phyloP scores from a whole-genome alignment of 1,140 invertebrate species.

The Zaprionus davidi region DNA sequence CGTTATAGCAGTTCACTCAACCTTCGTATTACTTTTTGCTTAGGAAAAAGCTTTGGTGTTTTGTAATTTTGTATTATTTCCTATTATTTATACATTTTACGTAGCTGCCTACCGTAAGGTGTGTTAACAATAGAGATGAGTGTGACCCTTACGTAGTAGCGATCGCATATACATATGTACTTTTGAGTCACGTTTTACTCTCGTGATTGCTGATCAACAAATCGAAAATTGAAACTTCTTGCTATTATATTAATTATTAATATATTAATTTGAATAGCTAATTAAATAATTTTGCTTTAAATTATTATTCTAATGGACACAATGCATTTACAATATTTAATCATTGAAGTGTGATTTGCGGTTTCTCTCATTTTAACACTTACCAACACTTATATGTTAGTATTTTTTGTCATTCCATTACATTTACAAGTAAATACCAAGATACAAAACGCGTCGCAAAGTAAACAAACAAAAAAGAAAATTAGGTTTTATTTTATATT shows the following conservation, averaged over 20 bases:
- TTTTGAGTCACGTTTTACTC: background rate
- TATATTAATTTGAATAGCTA: background rate
- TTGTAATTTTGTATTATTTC: background rate
- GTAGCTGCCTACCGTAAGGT: conserved; percentile 6
- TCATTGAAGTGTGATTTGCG: background rate
- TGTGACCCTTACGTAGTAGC: conserved; percentile 2
- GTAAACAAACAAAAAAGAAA: conserved; percentile 1
- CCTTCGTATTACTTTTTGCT: background rate
- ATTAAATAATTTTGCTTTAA: background rate
- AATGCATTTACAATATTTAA: background rate
- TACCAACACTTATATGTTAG: background rate
- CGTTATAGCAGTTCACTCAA: conserved; percentile 1
- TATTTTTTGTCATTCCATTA: background rate
- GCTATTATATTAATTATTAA: background rate
- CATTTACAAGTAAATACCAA: background rate
- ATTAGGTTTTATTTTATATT: background rate
- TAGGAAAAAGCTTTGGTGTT: conserved; percentile 1
- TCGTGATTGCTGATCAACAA: background rate
- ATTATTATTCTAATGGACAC: background rate
- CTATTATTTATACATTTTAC: conserved; percentile 25
- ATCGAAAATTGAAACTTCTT: background rate
- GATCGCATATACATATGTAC: background rate
- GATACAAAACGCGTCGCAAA: background rate
- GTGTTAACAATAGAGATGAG: conserved; percentile 16
- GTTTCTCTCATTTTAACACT: background rate